Conservation (phyloP, 2,888 invertebrate species). For the Pristionchus fissidentatus region DNA sequence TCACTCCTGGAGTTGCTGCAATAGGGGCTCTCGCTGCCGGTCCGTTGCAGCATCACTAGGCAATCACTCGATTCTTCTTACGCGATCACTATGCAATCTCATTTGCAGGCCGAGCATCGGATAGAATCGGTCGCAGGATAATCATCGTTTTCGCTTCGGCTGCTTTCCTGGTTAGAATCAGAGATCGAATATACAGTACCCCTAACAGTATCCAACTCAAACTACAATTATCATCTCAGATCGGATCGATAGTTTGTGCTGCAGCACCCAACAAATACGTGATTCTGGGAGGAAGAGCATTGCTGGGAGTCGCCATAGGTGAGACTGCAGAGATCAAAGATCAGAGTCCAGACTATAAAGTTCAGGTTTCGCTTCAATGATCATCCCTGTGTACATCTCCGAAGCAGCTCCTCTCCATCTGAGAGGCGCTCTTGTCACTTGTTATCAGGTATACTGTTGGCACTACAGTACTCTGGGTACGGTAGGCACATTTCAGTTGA, state of each 20-base stretch:
- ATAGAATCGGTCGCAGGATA: conserved; percentile 78
- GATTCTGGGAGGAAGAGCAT: conserved; percentile 65
- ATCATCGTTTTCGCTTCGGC: conserved; percentile 78
- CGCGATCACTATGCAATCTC: background rate
- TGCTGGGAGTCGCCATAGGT: conserved; percentile 71
- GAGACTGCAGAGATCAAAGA: background rate
- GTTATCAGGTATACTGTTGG: conserved; percentile 60
- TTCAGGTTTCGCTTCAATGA: conserved; percentile 76
- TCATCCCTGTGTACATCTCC: conserved; percentile 80
- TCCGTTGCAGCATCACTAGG: conserved; percentile 65
- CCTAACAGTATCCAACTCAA: background rate
- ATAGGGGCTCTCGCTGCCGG: conserved; percentile 66
- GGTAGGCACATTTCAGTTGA: conserved; percentile 68
- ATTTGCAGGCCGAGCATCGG: conserved; percentile 77
- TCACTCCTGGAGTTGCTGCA: conserved; percentile 66
- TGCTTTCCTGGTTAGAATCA: conserved; percentile 77
- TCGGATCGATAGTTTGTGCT: conserved; percentile 4
- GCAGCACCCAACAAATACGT: conserved; percentile 36
- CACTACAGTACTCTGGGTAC: background rate
- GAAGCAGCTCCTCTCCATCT: conserved; percentile 78
- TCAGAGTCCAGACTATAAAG: background rate
- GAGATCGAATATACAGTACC: background rate
- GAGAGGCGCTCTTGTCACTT: conserved; percentile 78
- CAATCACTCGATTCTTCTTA: background rate
- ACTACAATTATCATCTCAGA: background rate